These are phyloP conservation scores for Megamerina dolium DNA, from an alignment of 2,888 invertebrate genomes.

Conservation along the genomic window DNA sequence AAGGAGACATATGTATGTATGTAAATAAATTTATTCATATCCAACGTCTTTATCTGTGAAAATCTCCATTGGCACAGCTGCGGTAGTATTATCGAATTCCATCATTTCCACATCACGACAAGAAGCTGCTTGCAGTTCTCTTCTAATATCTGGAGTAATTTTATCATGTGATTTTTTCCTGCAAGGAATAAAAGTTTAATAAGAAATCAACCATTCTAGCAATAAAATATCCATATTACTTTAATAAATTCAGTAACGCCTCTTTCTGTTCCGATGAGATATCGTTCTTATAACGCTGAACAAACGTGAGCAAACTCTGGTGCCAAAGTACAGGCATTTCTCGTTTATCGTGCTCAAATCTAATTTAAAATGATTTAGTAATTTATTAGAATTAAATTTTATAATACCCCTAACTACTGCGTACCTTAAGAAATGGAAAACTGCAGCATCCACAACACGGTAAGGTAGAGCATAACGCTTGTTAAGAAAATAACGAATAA, in stretches of 20 bases:
- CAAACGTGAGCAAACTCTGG: constrained; percentile 87
- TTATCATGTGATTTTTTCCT: constrained; percentile 47
- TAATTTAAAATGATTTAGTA: constrained; percentile 41
- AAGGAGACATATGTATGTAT: too few species aligned
- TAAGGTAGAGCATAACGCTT: constrained; percentile 97
- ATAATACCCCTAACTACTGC: too few species aligned
- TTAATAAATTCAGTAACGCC: constrained; percentile 70
- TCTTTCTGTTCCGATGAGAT: constrained; percentile 90
- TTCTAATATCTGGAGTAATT: constrained; percentile 69
- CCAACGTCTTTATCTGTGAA: constrained; percentile 39
- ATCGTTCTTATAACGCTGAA: constrained; percentile 91
- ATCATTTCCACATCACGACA: constrained; percentile 68
- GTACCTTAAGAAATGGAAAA: constrained; percentile 88
- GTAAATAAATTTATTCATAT: constrained; percentile 21
- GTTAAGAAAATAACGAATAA: constrained; percentile 87
- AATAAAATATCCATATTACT: too few species aligned
- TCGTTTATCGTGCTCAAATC: constrained; percentile 77
- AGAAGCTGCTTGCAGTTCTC: constrained; percentile 77
- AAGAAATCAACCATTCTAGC: not conserved
- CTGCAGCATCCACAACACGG: constrained; percentile 88
- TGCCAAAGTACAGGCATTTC: constrained; percentile 96
- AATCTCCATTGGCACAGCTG: constrained; percentile 29
- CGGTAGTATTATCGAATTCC: constrained; percentile 33
- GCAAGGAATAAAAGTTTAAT: constrained; percentile 11
- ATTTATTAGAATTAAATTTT: too few species aligned